These are phyloP conservation scores for Sphinx pinastri DNA, from an alignment of 2,888 invertebrate species.

Conservation along the genomic window DNA sequence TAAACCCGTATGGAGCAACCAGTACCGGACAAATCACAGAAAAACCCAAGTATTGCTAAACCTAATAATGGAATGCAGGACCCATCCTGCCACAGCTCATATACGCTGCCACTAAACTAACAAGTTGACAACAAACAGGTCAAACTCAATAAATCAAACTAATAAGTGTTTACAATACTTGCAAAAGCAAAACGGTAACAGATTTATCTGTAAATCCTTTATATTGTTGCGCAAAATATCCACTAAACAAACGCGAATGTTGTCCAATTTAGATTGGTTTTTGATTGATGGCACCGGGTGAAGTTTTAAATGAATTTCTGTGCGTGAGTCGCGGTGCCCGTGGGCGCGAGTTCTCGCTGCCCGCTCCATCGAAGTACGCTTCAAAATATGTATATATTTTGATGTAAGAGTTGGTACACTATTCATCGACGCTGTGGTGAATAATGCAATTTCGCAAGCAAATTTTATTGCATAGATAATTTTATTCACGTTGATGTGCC, in stretches of 20 bases:
- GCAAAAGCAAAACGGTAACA: constrained; percentile 6
- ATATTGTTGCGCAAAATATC: constrained; percentile 50
- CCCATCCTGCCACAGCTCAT: no score
- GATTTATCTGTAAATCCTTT: constrained; percentile 28
- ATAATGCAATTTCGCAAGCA: no score
- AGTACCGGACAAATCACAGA: no score
- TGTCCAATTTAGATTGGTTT: constrained; percentile 75
- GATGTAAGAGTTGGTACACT: not conserved
- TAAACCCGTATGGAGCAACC: no score
- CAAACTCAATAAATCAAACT: not conserved
- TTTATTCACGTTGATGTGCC: no score
- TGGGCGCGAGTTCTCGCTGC: constrained; percentile 29
- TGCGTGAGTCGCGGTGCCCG: constrained; percentile 39
- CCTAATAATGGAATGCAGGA: no score
- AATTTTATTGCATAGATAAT: no score
- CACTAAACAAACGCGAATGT: constrained; percentile 56
- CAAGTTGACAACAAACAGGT: not conserved
- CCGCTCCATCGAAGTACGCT: not conserved
- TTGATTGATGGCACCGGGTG: constrained; percentile 72
- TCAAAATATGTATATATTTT: constrained; percentile 7
- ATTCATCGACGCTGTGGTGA: no score
- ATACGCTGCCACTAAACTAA: no score
- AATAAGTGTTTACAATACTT: not conserved
- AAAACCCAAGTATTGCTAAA: no score
- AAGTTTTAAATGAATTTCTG: constrained; percentile 72